Conservation (phyloP, 1,140 invertebrate species). For the Orussus abietinus region DNA sequence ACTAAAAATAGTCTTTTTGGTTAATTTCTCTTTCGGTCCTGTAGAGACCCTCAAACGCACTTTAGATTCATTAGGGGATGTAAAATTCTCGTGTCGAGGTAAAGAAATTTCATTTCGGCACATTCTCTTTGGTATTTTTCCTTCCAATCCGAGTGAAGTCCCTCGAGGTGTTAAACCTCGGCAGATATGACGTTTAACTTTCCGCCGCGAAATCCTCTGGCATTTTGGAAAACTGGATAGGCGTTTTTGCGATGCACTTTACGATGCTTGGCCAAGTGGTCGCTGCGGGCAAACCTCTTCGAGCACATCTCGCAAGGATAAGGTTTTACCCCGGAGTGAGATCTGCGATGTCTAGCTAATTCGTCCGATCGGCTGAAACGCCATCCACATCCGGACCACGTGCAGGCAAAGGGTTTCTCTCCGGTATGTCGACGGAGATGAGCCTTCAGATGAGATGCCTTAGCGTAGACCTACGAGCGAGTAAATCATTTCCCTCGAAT, state of each 20-base stretch:
- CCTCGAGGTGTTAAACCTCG: constrained; percentile 33
- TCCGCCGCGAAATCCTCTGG: constrained; percentile 29
- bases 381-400: constrained; percentile 91
- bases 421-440: constrained; percentile 90
- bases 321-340: constrained; percentile 81
- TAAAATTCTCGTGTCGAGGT: no score
- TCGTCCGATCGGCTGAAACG: constrained; percentile 92
- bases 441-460: constrained; percentile 90
- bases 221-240: constrained; percentile 37
- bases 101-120: no score
- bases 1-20: no score
- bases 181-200: constrained; percentile 38
- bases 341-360: constrained; percentile 75
- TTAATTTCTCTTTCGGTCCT: no score
- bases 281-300: constrained; percentile 84
- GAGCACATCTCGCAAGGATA: constrained; percentile 80
- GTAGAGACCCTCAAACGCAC: no score
- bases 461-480: constrained; percentile 71
- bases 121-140: no score
- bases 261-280: constrained; percentile 85
- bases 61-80: no score
- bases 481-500: constrained; percentile 16
- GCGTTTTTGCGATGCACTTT: constrained; percentile 73
- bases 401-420: constrained; percentile 88
- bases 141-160: no score